These are phyloP conservation scores for Torymus auratus DNA, from an alignment of 2,888 invertebrate genomes.

Conservation along the genomic window DNA sequence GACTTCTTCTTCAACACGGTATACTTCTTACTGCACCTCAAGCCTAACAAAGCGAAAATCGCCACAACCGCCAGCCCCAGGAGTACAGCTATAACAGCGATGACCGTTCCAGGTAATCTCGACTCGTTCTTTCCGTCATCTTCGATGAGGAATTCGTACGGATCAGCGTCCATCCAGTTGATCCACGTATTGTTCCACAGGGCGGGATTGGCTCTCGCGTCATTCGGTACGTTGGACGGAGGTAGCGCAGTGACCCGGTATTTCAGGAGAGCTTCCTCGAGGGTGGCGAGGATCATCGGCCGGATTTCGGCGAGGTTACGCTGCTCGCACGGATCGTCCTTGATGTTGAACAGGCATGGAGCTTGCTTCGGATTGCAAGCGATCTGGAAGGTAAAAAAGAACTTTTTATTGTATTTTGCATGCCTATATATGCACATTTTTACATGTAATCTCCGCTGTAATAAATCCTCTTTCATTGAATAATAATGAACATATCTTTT, in stretches of 20 bases:
- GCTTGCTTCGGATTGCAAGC: slow-evolving; percentile 69
- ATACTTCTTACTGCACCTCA: slow-evolving; percentile 57
- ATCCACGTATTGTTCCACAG: slow-evolving; percentile 80
- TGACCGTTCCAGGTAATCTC: slow-evolving; percentile 60
- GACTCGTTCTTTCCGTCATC: slow-evolving; percentile 6
- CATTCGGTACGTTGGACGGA: slow-evolving; percentile 76
- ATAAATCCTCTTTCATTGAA: not conserved
- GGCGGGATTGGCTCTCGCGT: slow-evolving; percentile 78
- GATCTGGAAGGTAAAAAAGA: slow-evolving; percentile 57
- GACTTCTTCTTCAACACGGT: slow-evolving; percentile 52
- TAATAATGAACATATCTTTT: not conserved
- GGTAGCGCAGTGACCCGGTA: slow-evolving; percentile 75
- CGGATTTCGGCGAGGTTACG: slow-evolving; percentile 76
- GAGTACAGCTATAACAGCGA: slow-evolving; percentile 61
- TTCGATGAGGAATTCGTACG: slow-evolving; percentile 50
- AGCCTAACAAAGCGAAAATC: slow-evolving; percentile 58
- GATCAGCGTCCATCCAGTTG: slow-evolving; percentile 78
- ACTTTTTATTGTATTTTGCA: too few species aligned
- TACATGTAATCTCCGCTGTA: too few species aligned
- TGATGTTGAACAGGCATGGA: slow-evolving; percentile 75
- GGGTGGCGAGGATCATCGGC: slow-evolving; percentile 73
- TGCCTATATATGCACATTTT: too few species aligned
- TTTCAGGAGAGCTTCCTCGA: slow-evolving; percentile 76
- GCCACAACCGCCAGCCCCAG: slow-evolving; percentile 61
- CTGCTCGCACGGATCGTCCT: slow-evolving; percentile 75